Evolutionary conservation across 2,797 vertebrate species (phyloP).

Genomic region (Adelosebastes latens): DNA sequence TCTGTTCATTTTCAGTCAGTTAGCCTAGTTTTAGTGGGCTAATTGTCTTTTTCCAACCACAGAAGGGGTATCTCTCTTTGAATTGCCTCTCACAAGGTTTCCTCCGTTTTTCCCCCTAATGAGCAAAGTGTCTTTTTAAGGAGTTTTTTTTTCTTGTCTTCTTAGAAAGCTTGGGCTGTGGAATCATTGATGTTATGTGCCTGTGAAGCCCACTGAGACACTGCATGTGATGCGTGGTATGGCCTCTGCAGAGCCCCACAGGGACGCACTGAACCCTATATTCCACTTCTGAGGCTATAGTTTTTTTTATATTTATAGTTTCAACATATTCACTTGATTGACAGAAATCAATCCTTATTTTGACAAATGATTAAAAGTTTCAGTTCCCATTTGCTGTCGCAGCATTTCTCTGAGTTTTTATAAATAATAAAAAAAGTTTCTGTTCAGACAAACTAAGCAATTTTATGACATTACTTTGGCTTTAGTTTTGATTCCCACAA

Average conservation of each 20-base stretch:
- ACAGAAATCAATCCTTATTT: background rate
- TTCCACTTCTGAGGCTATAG: background rate
- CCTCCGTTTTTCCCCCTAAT: background rate
- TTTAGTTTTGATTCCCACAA: background rate
- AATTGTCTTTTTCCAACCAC: background rate
- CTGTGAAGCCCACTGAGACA: background rate
- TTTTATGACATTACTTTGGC: background rate
- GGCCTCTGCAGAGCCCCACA: background rate
- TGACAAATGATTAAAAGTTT: background rate
- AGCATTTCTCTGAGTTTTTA: background rate
- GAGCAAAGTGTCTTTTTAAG: conserved; percentile 16
- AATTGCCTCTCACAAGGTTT: conserved; percentile 15
- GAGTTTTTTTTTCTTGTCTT: background rate
- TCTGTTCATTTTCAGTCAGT: background rate
- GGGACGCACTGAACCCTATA: background rate
- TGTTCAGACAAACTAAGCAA: background rate
- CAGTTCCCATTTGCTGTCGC: background rate
- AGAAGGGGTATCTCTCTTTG: conserved; percentile 6
- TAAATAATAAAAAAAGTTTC: background rate
- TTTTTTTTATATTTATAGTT: background rate
- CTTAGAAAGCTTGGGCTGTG: background rate
- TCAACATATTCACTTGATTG: background rate
- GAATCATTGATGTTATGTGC: background rate
- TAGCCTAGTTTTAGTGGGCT: background rate
- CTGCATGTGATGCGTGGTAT: background rate